These are phyloP conservation scores for Pipistrellus nathusii DNA, from an alignment of 2,797 vertebrate species.

Conservation along the genomic window DNA sequence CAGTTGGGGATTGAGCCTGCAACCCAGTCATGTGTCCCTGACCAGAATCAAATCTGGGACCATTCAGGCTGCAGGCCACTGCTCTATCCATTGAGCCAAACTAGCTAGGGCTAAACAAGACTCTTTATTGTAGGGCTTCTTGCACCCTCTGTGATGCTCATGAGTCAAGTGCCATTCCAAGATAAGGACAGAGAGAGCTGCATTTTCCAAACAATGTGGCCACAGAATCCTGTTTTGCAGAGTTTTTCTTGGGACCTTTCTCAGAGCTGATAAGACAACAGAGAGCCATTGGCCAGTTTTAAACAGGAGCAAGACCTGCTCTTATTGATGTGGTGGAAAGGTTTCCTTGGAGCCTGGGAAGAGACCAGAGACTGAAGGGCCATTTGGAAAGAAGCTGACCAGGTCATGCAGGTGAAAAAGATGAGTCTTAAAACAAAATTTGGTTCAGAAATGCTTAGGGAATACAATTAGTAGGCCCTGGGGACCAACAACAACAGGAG, in stretches of 20 bases:
- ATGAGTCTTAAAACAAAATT: not conserved
- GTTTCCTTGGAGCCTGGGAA: not conserved
- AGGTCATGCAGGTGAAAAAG: not conserved
- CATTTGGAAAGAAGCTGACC: not conserved
- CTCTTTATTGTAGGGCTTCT: not conserved
- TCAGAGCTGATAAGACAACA: not conserved
- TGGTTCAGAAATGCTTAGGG: not conserved
- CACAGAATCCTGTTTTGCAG: not conserved
- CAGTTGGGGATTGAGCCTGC: too few species aligned
- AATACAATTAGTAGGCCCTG: not conserved
- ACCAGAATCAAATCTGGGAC: too few species aligned
- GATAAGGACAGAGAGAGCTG: not conserved
- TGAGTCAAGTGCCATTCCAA: not conserved
- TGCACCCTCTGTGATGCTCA: not conserved
- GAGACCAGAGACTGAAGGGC: not conserved
- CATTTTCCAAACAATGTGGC: not conserved
- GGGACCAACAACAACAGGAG: not conserved
- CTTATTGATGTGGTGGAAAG: not conserved
- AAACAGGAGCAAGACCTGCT: not conserved
- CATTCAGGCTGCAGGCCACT: too few species aligned
- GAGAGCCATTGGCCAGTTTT: not conserved
- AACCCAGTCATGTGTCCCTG: too few species aligned
- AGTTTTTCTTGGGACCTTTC: not conserved
- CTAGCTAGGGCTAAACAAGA: not conserved
- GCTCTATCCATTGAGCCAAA: too few species aligned